Evolutionary conservation across 2,113 vertebrate species (phyloP).

Genomic region (Mesocricetus auratus): DNA sequence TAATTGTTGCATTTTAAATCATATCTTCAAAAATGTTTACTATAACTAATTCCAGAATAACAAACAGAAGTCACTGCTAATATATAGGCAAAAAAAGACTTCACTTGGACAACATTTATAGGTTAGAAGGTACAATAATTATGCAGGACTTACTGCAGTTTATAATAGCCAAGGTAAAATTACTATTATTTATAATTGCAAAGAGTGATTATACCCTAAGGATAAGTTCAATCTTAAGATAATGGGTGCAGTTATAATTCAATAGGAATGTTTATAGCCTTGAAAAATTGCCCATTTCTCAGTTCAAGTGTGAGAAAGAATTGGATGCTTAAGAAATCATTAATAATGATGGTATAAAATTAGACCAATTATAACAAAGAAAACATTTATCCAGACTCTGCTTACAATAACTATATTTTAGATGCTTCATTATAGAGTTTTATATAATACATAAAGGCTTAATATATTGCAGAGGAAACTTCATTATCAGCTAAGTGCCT

Average conservation of each 20-base stretch:
- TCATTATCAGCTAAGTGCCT: conserved; percentile 72
- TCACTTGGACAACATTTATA: conserved; percentile 38
- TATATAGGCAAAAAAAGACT: conserved; percentile 16
- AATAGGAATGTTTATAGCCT: conserved; percentile 69
- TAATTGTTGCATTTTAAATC: neutral
- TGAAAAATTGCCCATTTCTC: conserved; percentile 76
- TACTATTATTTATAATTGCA: conserved; percentile 45
- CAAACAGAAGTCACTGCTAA: neutral
- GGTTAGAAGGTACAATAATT: neutral
- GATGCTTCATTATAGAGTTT: conserved; percentile 63
- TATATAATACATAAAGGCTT: conserved; percentile 61
- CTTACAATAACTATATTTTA: conserved; percentile 64
- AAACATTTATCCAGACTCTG: conserved; percentile 67
- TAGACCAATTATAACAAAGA: conserved; percentile 67
- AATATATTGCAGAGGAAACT: conserved; percentile 65
- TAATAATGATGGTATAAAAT: conserved; percentile 74
- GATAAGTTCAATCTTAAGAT: conserved; percentile 72
- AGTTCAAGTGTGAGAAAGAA: conserved; percentile 63
- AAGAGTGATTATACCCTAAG: conserved; percentile 51
- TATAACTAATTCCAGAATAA: neutral
- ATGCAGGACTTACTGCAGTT: neutral
- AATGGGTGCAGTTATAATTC: conserved; percentile 66
- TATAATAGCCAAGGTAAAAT: conserved; percentile 26
- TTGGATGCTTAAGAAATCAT: conserved; percentile 65
- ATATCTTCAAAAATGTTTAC: neutral